Percentiles rank a stretch among this genome's conserved stretches.
These are phyloP conservation scores for Cephalopholis sonnerati DNA, from an alignment of 2,113 vertebrate species.

Conservation along the genomic window DNA sequence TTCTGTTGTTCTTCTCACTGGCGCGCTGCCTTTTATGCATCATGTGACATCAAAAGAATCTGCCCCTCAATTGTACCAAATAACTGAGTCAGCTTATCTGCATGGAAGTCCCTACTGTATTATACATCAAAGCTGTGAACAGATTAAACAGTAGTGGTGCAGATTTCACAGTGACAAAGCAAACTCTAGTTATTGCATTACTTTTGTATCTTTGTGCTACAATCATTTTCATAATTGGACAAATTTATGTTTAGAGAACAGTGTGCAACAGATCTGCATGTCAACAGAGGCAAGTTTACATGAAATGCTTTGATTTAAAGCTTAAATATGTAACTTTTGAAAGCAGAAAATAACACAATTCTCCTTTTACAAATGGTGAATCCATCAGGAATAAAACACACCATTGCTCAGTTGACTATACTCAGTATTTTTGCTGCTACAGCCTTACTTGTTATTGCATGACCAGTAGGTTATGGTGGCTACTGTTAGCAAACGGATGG, in stretches of 20 bases:
- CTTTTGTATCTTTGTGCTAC: conserved; percentile 10
- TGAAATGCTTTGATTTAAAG: background rate
- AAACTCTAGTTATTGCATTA: conserved; percentile 23
- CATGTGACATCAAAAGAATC: conserved; percentile 72
- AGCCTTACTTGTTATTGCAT: too few species aligned
- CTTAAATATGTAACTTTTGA: background rate
- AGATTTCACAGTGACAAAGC: conserved; percentile 29
- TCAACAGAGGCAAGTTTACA: background rate
- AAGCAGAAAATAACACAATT: background rate
- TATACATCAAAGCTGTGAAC: conserved; percentile 40
- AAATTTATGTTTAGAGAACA: background rate
- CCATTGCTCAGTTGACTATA: too few species aligned
- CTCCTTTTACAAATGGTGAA: background rate
- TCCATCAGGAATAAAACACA: background rate
- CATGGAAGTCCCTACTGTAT: conserved; percentile 42
- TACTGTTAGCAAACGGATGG: background rate
- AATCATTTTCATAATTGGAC: background rate
- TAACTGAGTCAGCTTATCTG: conserved; percentile 63
- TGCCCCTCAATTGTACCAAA: conserved; percentile 60
- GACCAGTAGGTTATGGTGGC: background rate
- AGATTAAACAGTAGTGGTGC: conserved; percentile 25
- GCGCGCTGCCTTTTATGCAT: conserved; percentile 67
- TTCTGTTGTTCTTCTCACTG: conserved; percentile 62
- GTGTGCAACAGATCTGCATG: background rate
- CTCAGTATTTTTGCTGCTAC: background rate